phyloP scores from a whole-genome alignment of 2,113 vertebrate species.

The Muntiacus reevesi region DNA sequence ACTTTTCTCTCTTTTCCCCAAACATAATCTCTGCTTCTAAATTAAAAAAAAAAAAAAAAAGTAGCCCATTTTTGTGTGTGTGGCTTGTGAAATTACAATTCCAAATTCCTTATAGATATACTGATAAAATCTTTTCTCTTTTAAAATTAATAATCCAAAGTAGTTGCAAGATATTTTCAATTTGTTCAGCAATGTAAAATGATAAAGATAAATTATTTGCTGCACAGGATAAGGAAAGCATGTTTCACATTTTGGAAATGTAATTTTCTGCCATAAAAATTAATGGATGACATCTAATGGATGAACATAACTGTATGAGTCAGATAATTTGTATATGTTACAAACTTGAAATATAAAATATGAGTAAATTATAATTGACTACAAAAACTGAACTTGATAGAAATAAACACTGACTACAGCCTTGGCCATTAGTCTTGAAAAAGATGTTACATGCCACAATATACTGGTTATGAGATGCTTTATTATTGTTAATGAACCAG shows the following conservation, averaged over 20 bases:
- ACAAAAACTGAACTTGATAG: slow-evolving; percentile 70
- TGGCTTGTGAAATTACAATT: neutral
- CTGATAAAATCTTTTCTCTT: slow-evolving; percentile 42
- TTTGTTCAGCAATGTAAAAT: neutral
- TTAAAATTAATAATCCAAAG: slow-evolving; percentile 55
- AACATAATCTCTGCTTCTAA: neutral
- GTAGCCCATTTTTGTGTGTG: neutral
- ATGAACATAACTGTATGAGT: slow-evolving; percentile 8
- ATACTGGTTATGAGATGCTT: slow-evolving; percentile 23
- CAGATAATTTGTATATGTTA: slow-evolving; percentile 52
- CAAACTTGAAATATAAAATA: slow-evolving; percentile 75
- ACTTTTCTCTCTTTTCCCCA: neutral
- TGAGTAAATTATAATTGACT: slow-evolving; percentile 75
- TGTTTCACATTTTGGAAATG: slow-evolving; percentile 36
- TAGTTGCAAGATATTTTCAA: slow-evolving; percentile 11
- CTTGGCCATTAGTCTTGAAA: slow-evolving; percentile 67
- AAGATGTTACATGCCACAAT: neutral
- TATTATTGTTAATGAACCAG: slow-evolving; percentile 49
- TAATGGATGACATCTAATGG: slow-evolving; percentile 52
- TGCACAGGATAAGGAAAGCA: neutral
- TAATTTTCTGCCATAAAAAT: slow-evolving; percentile 44
- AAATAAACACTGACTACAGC: slow-evolving; percentile 63
- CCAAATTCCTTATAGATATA: neutral
- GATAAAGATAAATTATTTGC: slow-evolving; percentile 6
- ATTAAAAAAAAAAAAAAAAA: neutral